Percentiles rank a stretch among this genome's conserved stretches.
Evolutionary conservation across 2,888 invertebrate species (phyloP).

Genomic region (Ormyrus labotus): DNA sequence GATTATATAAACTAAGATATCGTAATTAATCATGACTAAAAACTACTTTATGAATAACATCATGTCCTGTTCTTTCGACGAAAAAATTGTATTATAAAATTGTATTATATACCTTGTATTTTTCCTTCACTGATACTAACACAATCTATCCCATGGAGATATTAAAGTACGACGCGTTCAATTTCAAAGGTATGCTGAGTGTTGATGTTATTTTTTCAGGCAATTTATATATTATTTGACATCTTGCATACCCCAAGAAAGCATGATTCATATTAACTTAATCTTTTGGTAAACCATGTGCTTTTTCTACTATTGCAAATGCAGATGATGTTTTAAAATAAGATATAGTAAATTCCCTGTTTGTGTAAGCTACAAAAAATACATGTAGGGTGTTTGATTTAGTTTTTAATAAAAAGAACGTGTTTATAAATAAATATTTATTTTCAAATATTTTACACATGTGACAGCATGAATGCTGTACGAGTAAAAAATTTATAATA

Average conservation of each 20-base stretch:
- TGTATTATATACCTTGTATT: conserved; percentile 65
- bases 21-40: conserved; percentile 60
- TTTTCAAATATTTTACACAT: conserved; percentile 28
- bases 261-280: no score
- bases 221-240: no score
- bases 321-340: no score
- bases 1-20: neutral
- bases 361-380: no score
- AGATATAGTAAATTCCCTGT: no score
- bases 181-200: no score
- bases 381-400: no score
- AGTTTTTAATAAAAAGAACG: neutral
- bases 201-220: no score
- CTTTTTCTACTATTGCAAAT: no score
- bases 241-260: no score
- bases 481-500: conserved; percentile 24
- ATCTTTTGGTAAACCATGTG: no score
- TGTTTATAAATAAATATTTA: conserved; percentile 43
- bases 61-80: conserved; percentile 50
- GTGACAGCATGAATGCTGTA: conserved; percentile 15
- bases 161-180: no score
- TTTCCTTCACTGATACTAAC: conserved; percentile 68
- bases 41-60: conserved; percentile 57
- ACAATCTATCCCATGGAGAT: conserved; percentile 55
- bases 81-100: conserved; percentile 46